Evolutionary conservation across 2,888 invertebrate genomes (phyloP), one percentile per base, ranked within the genome.

Genomic region (Scaeva pyrastri): DNA sequence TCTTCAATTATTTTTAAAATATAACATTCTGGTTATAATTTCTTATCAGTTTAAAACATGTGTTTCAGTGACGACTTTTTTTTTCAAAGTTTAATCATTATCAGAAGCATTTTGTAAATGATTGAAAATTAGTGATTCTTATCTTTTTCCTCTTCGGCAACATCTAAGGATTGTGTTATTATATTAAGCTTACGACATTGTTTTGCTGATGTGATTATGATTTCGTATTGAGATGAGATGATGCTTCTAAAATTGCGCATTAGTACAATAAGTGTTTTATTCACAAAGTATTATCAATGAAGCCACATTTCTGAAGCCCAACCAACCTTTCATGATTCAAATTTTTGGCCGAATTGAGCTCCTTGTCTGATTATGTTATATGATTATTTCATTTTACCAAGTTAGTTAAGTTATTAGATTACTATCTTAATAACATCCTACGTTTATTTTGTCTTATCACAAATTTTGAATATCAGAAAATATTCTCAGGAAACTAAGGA

Each of bases 41-140:
- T 48, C 3, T 72, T 64, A 78, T 71, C 77, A 71, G 5, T 62
- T 41, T 48, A 4, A 70, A 55, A 45, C 71, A 71, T 78, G 62
- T 78, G 77, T 45, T 77, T 4, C 11, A 23, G 19, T 70, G 60
- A 70, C 50, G 76, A 43, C 41, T 62, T 43, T 16, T 8, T 16
- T 41, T 41, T 41, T 39, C 8, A 36, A 8, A n/a, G n/a, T 55
- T 55, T n/a, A n/a, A 14, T 43, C 5, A 14, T 50, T 50, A 31
- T 31, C 10, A 56, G 56, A 8, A 48, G 31, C n/a, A 45, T n/a
- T 66, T 10, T 48, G 16, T 16, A n/a, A 56, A 56, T 56, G 11
- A 56, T 4, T 56, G 8, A 58, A 58, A 12, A 58, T 31, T 19
- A 58, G n/a, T 55, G 52, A 74, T 75, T 2, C 19, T 56, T 48